Evolutionary conservation across 2,888 invertebrate species (phyloP).

Genomic region (Drosophila longiperda): DNA sequence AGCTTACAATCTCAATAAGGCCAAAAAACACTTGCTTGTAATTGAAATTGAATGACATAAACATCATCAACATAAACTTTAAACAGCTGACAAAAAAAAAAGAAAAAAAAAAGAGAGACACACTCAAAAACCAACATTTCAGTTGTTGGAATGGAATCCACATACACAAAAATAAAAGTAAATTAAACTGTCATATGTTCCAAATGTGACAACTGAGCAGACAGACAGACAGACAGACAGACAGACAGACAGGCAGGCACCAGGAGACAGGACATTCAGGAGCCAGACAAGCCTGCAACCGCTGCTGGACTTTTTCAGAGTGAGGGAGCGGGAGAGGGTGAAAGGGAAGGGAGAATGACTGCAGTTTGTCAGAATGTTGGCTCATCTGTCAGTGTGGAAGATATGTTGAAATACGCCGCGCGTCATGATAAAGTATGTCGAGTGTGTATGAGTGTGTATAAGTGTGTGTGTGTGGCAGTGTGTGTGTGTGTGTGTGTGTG

Average conservation of each 20-base stretch:
- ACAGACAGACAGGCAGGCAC: conserved; percentile 13
- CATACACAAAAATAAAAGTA: conserved; percentile 76
- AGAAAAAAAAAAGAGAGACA: conserved; percentile 2
- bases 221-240: conserved; percentile 29
- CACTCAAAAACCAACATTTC: conserved; percentile 58
- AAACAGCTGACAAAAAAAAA: conserved; percentile 37
- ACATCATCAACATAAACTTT: conserved; percentile 75
- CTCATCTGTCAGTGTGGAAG: conserved; percentile 80
- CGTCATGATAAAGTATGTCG: conserved; percentile 77
- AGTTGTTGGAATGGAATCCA: conserved; percentile 71
- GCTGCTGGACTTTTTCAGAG: conserved; percentile 4
- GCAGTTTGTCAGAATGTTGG: conserved; percentile 71
- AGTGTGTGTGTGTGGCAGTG: background rate
- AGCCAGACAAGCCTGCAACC: conserved; percentile 37
- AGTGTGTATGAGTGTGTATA: conserved; percentile 32
- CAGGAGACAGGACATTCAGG: conserved; percentile 19
- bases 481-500: background rate
- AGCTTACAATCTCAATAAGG: conserved; percentile 32
- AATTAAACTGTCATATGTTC: conserved; percentile 82
- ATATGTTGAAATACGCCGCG: conserved; percentile 80
- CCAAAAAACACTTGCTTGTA: conserved; percentile 37
- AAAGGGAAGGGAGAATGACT: conserved; percentile 21
- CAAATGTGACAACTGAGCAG: conserved; percentile 57
- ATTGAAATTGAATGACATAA: conserved; percentile 79
- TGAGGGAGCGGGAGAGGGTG: background rate